Evolutionary conservation across 2,113 vertebrate species (phyloP).

Genomic region (Gobius niger): DNA sequence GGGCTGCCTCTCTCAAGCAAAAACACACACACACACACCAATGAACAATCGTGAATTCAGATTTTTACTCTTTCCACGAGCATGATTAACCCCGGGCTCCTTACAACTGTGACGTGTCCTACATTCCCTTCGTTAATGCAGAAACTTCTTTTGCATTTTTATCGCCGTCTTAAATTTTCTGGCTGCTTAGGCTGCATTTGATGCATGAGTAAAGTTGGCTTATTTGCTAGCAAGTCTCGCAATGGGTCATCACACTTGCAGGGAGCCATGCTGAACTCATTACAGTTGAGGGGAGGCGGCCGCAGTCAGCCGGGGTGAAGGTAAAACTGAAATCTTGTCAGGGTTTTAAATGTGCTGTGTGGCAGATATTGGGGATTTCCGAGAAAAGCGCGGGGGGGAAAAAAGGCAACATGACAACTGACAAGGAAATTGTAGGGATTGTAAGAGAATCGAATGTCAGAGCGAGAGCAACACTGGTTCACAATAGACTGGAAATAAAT

Average conservation of each 20-base stretch:
- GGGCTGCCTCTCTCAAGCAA: constrained; percentile 5
- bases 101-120: constrained; percentile 1
- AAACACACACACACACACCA: constrained; percentile 2
- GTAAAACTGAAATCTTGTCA: constrained; percentile 56
- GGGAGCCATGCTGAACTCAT: constrained; percentile 49
- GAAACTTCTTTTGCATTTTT: constrained; percentile 6
- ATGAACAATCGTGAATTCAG: constrained; percentile 6
- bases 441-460: constrained; percentile 31
- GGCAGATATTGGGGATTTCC: constrained; percentile 42
- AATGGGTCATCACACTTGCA: constrained; percentile 33
- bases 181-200: constrained; percentile 27
- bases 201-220: constrained; percentile 35
- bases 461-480: constrained; percentile 8
- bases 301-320: constrained; percentile 32
- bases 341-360: constrained; percentile 43
- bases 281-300: constrained; percentile 35
- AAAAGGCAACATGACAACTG: constrained; percentile 53
- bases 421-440: constrained; percentile 49
- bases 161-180: constrained; percentile 13
- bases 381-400: constrained; percentile 22
- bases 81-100: constrained; percentile 4
- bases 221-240: constrained; percentile 17
- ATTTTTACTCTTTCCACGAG: not conserved
- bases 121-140: constrained; percentile 8
- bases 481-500: not conserved